phyloP scores from a whole-genome alignment of 2,888 invertebrate genomes.

The Empis livida region DNA sequence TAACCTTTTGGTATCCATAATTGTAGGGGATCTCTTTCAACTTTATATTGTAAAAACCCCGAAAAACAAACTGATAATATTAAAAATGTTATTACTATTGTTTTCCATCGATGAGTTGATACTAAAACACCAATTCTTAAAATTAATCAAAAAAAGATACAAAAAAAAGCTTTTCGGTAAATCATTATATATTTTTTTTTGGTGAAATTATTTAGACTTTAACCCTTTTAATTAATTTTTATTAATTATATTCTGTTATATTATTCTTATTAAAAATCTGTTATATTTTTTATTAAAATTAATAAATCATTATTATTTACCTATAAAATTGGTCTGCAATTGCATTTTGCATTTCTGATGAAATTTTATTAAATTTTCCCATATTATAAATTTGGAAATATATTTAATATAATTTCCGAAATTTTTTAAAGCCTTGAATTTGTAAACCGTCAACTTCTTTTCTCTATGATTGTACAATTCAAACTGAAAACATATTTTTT shows the following conservation, averaged over 20 bases:
- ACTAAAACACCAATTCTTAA: slow-evolving; percentile 48
- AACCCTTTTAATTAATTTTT: neutral
- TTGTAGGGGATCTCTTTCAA: slow-evolving; percentile 61
- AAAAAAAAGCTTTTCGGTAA: too few species aligned
- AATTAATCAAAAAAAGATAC: neutral
- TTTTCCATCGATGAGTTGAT: slow-evolving; percentile 46
- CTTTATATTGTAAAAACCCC: slow-evolving; percentile 51
- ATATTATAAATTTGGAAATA: neutral
- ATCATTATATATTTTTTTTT: neutral
- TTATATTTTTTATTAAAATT: too few species aligned
- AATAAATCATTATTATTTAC: too few species aligned
- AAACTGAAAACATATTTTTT: too few species aligned
- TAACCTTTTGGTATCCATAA: slow-evolving; percentile 46
- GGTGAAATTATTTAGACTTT: too few species aligned
- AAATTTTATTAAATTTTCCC: neutral
- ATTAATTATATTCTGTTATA: neutral
- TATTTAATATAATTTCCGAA: neutral
- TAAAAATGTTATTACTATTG: slow-evolving; percentile 42
- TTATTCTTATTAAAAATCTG: neutral
- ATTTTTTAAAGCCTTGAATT: too few species aligned
- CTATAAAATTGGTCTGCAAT: neutral
- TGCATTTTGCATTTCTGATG: neutral
- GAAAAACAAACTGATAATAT: slow-evolving; percentile 44
- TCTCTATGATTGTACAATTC: too few species aligned
- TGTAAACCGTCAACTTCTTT: too few species aligned